A percentile compares a stretch with the other conserved stretches of the same genome.
Conservation (phyloP, 2,797 vertebrate genomes). For the Octomys mimax region DNA sequence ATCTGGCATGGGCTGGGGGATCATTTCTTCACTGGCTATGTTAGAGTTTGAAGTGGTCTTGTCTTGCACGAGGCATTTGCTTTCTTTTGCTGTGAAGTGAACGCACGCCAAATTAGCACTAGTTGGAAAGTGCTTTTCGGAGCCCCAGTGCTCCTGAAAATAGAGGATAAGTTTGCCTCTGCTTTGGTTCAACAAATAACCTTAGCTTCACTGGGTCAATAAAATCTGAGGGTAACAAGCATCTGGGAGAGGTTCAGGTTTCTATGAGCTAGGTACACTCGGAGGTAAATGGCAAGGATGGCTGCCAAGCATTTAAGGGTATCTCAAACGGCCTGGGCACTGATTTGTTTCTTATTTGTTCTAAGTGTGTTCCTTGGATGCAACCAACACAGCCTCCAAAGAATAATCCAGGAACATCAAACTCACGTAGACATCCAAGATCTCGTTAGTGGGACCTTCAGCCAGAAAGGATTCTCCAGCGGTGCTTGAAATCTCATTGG, state of each 20-base stretch:
- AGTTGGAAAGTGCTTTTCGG: constrained; percentile 62
- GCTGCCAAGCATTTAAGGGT: background rate
- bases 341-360: background rate
- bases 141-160: constrained; percentile 69
- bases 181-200: constrained; percentile 77
- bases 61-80: constrained; percentile 62
- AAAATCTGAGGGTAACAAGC: constrained; percentile 67
- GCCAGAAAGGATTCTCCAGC: constrained; percentile 97
- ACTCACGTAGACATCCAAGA: constrained; percentile 98
- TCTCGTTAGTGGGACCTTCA: constrained; percentile 97
- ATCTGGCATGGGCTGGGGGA: background rate
- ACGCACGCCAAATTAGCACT: constrained; percentile 71
- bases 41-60: constrained; percentile 52
- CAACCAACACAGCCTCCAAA: background rate
- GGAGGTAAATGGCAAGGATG: background rate
- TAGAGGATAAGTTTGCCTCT: constrained; percentile 64
- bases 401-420: constrained; percentile 2
- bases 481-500: constrained; percentile 97
- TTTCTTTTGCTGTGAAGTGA: constrained; percentile 79
- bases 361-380: background rate
- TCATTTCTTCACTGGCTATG: background rate
- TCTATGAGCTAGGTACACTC: background rate
- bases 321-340: background rate
- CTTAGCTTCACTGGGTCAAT: constrained; percentile 74
- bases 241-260: constrained; percentile 72